Base-by-base conservation (phyloP, 2,888 invertebrate genomes). In the Encarsia formosa region DNA sequence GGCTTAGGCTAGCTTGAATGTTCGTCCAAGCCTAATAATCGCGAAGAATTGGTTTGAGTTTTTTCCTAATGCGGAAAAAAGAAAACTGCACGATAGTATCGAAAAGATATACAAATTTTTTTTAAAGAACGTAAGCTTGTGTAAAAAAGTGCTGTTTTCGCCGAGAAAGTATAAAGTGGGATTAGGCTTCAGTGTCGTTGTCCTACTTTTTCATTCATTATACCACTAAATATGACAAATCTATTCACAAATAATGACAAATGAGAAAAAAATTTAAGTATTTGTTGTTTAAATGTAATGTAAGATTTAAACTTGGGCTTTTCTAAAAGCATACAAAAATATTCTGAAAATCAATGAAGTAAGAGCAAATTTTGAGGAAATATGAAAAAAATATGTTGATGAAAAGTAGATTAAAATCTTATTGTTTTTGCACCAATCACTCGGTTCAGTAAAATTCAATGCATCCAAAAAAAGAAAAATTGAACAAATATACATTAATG, bases 341-440 rank as follows among this genome's bases (percentile, higher is more conserved):
- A 59, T 60, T 29, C 35, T 40, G 47, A 51, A 44, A 54, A 49
- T 53, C 32, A 23, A 55, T 49, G 52, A 52, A 40, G 20, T 51
- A 49, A 40, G 38, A 37, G 51, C 42, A 32, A 44, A 32, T 29
- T 51, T 34, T 35, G 38, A 29, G n/a, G 22, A 18, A 8, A 5
- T 19, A 15, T 26, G 26, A 11, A 26, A 26, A 26, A 11, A 26
- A 26, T 8, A 26, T 71, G 69, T 73, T 68, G 70, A 70, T 58
- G 68, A 66, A 70, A 72, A 70, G 66, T 69, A 70, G 68, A 61
- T 66, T 59, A 66, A 38, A 23, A 29, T 43, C 64, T 64, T 61
- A 53, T 54, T 52, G 55, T 54, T 54, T 50, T 52, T 61, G 58
- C 56, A 59, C 54, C 58, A 58, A 62, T 61, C 60, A 61, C 60